A percentile compares a stretch with the other conserved stretches of the same genome.
phyloP scores from a whole-genome alignment of 30 jellyfish, hydroid and myxozoan species.

The Aurelia sp. region DNA sequence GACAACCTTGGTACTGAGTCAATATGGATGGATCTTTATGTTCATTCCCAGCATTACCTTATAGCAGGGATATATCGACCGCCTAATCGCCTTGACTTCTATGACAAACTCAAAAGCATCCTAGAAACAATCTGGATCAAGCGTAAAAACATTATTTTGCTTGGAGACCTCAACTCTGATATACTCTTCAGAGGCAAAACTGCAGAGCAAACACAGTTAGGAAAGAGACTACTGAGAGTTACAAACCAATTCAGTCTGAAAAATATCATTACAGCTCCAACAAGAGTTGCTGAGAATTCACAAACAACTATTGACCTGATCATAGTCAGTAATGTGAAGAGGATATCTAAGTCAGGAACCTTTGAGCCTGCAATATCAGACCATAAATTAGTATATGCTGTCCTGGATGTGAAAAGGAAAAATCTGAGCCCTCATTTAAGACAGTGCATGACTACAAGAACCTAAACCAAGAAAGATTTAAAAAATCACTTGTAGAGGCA shows the following conservation, averaged over 20 bases:
- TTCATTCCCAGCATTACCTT: constrained; percentile 43
- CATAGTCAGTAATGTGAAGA: background rate
- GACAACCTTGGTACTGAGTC: background rate
- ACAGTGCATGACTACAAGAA: too few species aligned
- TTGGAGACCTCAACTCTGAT: constrained; percentile 53
- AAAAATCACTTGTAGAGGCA: background rate
- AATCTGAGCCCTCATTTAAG: background rate
- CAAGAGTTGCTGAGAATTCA: constrained; percentile 26
- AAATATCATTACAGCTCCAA: constrained; percentile 26
- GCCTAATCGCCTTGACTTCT: constrained; percentile 20
- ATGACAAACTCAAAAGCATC: constrained; percentile 8
- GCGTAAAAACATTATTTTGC: background rate
- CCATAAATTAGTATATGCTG: background rate
- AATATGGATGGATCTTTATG: constrained; percentile 35
- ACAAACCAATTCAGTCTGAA: constrained; percentile 19
- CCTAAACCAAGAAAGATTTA: too few species aligned
- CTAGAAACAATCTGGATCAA: constrained; percentile 3
- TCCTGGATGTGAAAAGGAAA: constrained; percentile 7
- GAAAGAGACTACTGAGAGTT: constrained; percentile 32
- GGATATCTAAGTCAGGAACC: constrained; percentile 24
- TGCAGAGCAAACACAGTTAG: constrained; percentile 17
- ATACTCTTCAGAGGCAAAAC: constrained; percentile 28
- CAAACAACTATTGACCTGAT: constrained; percentile 31
- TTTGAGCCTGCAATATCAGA: constrained; percentile 20
- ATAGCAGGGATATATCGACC: constrained; percentile 38